Percentiles rank a stretch among this genome's conserved stretches.
phyloP scores from a whole-genome alignment of 2,888 invertebrate species.

The Poecilus cupreus region DNA sequence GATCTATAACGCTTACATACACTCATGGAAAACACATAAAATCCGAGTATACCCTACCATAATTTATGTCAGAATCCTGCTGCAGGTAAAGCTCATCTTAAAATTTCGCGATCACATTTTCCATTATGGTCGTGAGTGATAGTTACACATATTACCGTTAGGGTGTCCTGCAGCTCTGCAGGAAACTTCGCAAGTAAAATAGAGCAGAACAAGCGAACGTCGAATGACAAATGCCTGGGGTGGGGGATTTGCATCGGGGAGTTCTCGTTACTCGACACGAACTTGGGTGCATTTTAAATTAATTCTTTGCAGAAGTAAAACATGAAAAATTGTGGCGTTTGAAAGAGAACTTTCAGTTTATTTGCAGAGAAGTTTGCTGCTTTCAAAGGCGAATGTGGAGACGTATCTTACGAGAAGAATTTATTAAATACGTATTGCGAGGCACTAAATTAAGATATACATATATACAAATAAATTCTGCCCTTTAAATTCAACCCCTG shows the following conservation, averaged over 20 bases:
- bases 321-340: constrained; percentile 4
- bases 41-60: too few relatives aligned
- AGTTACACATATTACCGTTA: background rate
- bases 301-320: constrained; percentile 8
- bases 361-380: background rate
- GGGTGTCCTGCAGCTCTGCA: background rate
- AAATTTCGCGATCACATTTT: background rate
- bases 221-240: constrained; percentile 13
- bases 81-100: constrained; percentile 1
- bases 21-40: too few relatives aligned
- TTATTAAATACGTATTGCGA: too few relatives aligned
- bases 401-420: too few relatives aligned
- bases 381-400: too few relatives aligned
- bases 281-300: constrained; percentile 17
- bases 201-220: constrained; percentile 6
- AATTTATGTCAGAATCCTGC: too few relatives aligned
- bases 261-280: constrained; percentile 1
- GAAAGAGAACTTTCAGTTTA: background rate
- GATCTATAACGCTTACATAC: too few relatives aligned
- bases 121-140: background rate
- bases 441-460: too few relatives aligned
- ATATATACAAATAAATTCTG: too few relatives aligned
- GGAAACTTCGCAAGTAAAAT: too few relatives aligned
- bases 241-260: background rate
- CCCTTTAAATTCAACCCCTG: too few relatives aligned